Conservation (phyloP, 1,140 invertebrate species). For the Chrysoperla carnea region DNA sequence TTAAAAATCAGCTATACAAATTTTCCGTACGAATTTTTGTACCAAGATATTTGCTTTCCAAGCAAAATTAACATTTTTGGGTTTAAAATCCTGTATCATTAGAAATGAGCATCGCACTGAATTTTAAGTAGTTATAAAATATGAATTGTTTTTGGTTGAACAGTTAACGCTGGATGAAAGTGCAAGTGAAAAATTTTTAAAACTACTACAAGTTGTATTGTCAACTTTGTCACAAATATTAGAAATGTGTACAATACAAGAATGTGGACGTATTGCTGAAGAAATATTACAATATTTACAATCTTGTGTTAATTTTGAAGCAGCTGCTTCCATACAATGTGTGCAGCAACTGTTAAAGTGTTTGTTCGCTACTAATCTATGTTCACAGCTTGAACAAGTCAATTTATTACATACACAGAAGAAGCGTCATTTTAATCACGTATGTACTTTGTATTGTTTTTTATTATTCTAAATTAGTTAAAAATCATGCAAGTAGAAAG, state of each 20-base stretch:
- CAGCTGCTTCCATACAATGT: slow-evolving; percentile 52
- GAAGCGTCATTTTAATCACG: too few species aligned
- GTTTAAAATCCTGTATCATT: too few species aligned
- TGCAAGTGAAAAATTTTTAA: slow-evolving; percentile 54
- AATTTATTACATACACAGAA: neutral
- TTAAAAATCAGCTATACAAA: too few species aligned
- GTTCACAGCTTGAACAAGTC: slow-evolving; percentile 39
- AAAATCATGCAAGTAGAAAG: slow-evolving; percentile 1
- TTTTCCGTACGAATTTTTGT: too few species aligned
- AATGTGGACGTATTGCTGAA: slow-evolving; percentile 57
- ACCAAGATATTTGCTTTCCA: too few species aligned
- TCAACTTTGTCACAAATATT: slow-evolving; percentile 55
- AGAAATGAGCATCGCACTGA: too few species aligned
- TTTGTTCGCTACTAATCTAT: slow-evolving; percentile 63
- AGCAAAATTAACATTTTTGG: too few species aligned
- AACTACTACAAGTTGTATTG: slow-evolving; percentile 44
- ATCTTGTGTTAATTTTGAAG: slow-evolving; percentile 47
- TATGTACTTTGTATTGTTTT: too few species aligned
- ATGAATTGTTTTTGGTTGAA: slow-evolving; percentile 13
- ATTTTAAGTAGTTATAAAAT: too few species aligned
- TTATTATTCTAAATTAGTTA: too few species aligned
- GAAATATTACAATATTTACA: slow-evolving; percentile 65
- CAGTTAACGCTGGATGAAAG: slow-evolving; percentile 54
- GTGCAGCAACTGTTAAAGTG: slow-evolving; percentile 71
- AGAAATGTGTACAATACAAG: slow-evolving; percentile 52